A percentile compares a stretch with the other conserved stretches of the same genome.
Conservation (phyloP, 2,113 vertebrate species). For the Copsychus sechellarum region DNA sequence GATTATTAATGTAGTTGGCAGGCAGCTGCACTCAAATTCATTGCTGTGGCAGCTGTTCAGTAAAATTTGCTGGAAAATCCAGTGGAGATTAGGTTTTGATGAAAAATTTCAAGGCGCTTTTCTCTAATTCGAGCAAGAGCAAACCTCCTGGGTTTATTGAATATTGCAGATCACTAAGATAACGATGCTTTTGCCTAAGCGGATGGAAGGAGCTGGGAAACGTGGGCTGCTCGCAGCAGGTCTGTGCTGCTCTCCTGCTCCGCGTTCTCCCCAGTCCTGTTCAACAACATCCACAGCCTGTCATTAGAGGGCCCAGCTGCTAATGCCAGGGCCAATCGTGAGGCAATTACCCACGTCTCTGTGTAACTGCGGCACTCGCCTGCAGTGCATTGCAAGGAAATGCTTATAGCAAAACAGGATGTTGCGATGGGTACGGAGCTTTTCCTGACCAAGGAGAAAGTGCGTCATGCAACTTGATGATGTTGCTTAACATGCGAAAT, state of each 20-base stretch:
- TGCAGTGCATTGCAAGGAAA: neutral
- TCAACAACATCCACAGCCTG: neutral
- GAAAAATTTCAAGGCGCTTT: neutral
- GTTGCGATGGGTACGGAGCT: neutral
- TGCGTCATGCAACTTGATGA: neutral
- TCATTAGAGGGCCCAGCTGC: neutral
- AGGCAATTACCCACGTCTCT: neutral
- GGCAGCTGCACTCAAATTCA: neutral
- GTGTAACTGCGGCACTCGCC: neutral
- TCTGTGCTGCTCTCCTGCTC: neutral
- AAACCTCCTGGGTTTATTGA: neutral
- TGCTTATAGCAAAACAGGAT: neutral
- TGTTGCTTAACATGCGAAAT: neutral
- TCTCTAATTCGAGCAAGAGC: neutral
- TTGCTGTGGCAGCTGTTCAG: neutral
- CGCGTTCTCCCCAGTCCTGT: neutral
- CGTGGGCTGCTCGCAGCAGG: fast-evolving
- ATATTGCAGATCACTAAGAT: neutral
- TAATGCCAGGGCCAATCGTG: neutral
- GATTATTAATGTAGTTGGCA: neutral
- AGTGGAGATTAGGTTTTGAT: neutral
- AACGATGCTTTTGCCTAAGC: neutral
- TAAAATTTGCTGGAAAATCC: neutral
- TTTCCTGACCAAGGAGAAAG: neutral
- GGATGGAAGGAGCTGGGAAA: neutral